Evolutionary conservation across 2,888 invertebrate genomes (phyloP).

Genomic region (Hedya salicella): DNA sequence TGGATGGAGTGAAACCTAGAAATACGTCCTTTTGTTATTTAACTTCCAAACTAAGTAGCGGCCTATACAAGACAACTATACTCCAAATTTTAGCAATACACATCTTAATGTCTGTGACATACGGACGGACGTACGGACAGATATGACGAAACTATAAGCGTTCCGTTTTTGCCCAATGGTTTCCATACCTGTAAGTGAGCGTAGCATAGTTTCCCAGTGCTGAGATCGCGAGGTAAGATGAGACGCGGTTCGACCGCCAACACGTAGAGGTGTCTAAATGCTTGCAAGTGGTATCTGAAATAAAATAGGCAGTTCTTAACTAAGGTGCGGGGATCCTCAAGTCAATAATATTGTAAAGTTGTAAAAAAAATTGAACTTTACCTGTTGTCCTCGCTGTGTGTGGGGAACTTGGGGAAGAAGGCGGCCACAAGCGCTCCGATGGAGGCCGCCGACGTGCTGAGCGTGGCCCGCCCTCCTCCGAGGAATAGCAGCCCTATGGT

Average conservation of each 20-base stretch:
- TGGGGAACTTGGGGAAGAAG: slow-evolving; percentile 98
- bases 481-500: slow-evolving; percentile 96
- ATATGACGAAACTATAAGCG: no score
- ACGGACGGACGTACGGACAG: no score
- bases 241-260: slow-evolving; percentile 96
- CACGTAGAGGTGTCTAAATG: slow-evolving; percentile 97
- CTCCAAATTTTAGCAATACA: no score
- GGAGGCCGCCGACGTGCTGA: slow-evolving; percentile 92
- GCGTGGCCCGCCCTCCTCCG: slow-evolving; percentile 95
- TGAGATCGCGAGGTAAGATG: slow-evolving; percentile 94
- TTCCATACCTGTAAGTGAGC: slow-evolving; percentile 88
- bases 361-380: slow-evolving; percentile 67
- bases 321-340: no score
- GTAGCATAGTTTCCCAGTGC: slow-evolving; percentile 91
- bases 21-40: no score
- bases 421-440: slow-evolving; percentile 96
- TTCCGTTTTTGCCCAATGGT: not conserved
- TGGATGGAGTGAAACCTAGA: no score
- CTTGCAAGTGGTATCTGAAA: slow-evolving; percentile 96
- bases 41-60: no score
- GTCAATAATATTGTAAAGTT: no score
- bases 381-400: slow-evolving; percentile 98
- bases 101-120: no score
- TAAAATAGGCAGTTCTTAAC: not conserved
- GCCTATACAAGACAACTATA: no score